Evolutionary conservation across 2,888 invertebrate species (phyloP).

Genomic region (Thelaira solivaga): DNA sequence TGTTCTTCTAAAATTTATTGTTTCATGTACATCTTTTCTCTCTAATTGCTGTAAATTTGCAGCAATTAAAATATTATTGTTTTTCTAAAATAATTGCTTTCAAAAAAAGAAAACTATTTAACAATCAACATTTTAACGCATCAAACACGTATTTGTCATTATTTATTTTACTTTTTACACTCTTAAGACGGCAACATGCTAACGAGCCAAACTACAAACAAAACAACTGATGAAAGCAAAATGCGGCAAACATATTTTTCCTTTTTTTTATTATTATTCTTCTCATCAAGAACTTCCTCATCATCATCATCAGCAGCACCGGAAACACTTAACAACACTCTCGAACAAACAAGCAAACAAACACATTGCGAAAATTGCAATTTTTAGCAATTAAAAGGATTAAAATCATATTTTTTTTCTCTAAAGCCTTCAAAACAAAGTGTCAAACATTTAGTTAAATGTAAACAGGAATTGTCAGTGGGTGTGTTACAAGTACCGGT

Average conservation of each 20-base stretch:
- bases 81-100: constrained; percentile 18
- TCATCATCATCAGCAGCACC: constrained; percentile 17
- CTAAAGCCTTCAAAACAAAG: constrained; percentile 15
- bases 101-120: not conserved
- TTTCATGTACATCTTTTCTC: not conserved
- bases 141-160: constrained; percentile 52
- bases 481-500: too few species aligned
- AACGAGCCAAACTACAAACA: constrained; percentile 13
- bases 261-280: too few species aligned
- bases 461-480: too few species aligned
- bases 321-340: constrained; percentile 42
- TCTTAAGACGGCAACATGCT: constrained; percentile 21
- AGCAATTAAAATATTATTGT: constrained; percentile 39
- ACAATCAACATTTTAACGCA: constrained; percentile 45
- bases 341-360: constrained; percentile 6
- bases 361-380: constrained; percentile 27
- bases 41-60: constrained; percentile 38
- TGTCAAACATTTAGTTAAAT: constrained; percentile 43
- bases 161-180: constrained; percentile 18
- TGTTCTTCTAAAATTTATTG: not conserved
- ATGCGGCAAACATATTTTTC: constrained; percentile 8
- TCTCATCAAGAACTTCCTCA: too few species aligned
- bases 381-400: constrained; percentile 27
- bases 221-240: not conserved
- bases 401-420: not conserved